Conservation (phyloP, 2,888 invertebrate genomes). For the Allygus modestus region DNA sequence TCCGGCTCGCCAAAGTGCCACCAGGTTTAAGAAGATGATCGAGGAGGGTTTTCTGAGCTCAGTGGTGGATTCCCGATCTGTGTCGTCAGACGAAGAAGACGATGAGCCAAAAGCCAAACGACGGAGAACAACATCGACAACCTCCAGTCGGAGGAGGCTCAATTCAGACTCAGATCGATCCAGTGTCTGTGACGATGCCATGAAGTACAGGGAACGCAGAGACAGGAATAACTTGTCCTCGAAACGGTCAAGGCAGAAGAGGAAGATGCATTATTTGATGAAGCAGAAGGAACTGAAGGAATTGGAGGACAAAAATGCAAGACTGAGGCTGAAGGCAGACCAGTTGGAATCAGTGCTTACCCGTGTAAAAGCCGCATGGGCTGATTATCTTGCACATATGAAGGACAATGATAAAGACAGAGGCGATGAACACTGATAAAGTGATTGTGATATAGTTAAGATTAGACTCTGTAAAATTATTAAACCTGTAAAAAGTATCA, state of each 20-base stretch:
- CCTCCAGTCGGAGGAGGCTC: neutral
- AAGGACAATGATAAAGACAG: slow-evolving; percentile 21
- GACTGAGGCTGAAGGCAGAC: neutral
- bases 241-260: slow-evolving; percentile 33
- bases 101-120: neutral
- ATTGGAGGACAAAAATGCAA: slow-evolving; percentile 11
- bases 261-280: neutral
- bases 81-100: slow-evolving; percentile 32
- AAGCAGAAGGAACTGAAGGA: slow-evolving; percentile 21
- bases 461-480: neutral
- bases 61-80: neutral
- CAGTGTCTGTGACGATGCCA: slow-evolving; percentile 10
- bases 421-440: slow-evolving; percentile 29
- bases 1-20: slow-evolving; percentile 34
- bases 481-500: neutral
- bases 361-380: neutral
- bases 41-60: slow-evolving; percentile 8
- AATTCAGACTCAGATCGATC: slow-evolving; percentile 34
- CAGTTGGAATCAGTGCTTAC: neutral
- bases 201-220: slow-evolving; percentile 49
- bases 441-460: slow-evolving; percentile 4
- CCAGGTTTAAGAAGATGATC: slow-evolving; percentile 12
- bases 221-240: slow-evolving; percentile 52
- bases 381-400: neutral
- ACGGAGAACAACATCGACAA: neutral